Evolutionary conservation across 2,888 invertebrate genomes (phyloP).

Genomic region (Leptinotarsa peninsularis): DNA sequence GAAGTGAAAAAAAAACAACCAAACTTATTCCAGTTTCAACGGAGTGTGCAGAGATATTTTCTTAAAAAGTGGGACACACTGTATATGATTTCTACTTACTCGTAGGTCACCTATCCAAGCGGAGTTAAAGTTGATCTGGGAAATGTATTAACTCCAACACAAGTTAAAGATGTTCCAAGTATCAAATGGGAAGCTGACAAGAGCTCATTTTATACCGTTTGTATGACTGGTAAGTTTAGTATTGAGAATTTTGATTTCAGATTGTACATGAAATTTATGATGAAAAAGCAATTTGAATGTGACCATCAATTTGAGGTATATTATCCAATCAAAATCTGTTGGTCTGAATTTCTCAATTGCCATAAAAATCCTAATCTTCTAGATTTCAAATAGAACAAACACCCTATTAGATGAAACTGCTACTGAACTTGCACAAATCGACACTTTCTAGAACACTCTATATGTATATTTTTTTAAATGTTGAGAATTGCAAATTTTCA

Average conservation of each 20-base stretch:
- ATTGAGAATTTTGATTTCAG: not conserved
- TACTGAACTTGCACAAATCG: too few species aligned
- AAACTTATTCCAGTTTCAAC: not conserved
- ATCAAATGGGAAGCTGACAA: conserved; percentile 68
- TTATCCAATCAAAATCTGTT: too few species aligned
- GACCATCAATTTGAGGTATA: too few species aligned
- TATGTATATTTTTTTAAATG: too few species aligned
- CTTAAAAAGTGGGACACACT: not conserved
- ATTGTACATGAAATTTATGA: not conserved
- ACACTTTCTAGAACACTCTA: too few species aligned
- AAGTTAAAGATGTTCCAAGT: conserved; percentile 64
- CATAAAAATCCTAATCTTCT: too few species aligned
- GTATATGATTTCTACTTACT: not conserved
- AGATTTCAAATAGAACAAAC: too few species aligned
- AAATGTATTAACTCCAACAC: conserved; percentile 57
- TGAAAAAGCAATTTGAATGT: too few species aligned
- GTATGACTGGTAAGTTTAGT: conserved; percentile 67
- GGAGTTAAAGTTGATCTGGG: conserved; percentile 56
- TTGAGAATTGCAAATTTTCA: too few species aligned
- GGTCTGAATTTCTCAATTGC: too few species aligned
- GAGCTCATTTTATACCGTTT: conserved; percentile 70
- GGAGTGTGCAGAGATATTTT: not conserved
- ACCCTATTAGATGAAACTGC: too few species aligned
- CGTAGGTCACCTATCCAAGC: conserved; percentile 55
- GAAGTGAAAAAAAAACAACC: too few species aligned